Evolutionary conservation across 92 coral and sea anemone genomes (phyloP).

Genomic region (Plumapathes pennacea): DNA sequence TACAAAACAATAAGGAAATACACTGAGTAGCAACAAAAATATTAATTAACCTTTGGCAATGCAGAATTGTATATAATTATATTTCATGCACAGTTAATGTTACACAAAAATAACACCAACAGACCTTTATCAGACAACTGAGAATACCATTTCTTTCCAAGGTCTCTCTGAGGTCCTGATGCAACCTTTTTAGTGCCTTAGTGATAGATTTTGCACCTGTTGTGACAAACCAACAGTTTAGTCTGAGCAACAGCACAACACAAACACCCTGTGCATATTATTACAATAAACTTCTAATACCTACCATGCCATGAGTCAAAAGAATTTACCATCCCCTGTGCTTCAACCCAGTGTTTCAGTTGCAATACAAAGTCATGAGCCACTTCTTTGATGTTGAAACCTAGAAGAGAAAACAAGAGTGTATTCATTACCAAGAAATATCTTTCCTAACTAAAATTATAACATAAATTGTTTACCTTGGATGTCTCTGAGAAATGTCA

Average conservation of each 20-base stretch:
- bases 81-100: neutral
- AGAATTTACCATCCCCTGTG: constrained; percentile 14
- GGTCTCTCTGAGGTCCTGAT: constrained; percentile 10
- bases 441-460: neutral
- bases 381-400: constrained; percentile 8
- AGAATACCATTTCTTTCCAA: constrained; percentile 8
- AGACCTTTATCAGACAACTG: constrained; percentile 18
- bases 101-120: neutral
- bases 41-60: neutral
- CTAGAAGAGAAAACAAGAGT: constrained; percentile 1
- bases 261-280: too few relatives aligned
- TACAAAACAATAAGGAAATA: too few relatives aligned
- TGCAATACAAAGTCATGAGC: constrained; percentile 26
- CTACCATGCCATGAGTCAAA: constrained; percentile 28
- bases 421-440: neutral
- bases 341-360: constrained; percentile 9
- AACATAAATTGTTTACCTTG: constrained; percentile 2
- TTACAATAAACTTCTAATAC: too few relatives aligned
- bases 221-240: neutral
- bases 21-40: neutral
- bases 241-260: too few relatives aligned
- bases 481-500: neutral
- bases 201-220: constrained; percentile 17
- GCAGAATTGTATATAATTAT: neutral
- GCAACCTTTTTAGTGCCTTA: constrained; percentile 7